Conservation (phyloP, 2,888 invertebrate genomes). For the Lasioglossum malachurum region DNA sequence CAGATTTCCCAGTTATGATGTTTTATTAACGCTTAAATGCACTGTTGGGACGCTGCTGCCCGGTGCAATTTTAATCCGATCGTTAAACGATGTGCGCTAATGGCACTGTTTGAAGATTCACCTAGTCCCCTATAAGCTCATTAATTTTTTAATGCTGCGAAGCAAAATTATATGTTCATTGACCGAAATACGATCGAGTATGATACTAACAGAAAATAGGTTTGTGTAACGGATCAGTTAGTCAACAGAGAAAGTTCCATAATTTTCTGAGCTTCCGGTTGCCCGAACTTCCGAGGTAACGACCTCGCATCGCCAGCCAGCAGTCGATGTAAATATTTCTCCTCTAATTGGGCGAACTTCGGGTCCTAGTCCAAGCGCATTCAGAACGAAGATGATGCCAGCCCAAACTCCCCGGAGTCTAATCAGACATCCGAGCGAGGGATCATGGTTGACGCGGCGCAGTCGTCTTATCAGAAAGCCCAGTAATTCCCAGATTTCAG, state of each 20-base stretch:
- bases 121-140: background rate
- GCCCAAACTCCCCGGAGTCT: background rate
- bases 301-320: background rate
- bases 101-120: background rate
- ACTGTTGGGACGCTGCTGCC: background rate
- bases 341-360: background rate
- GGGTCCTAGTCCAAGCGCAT: background rate
- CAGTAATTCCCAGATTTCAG: constrained; percentile 47
- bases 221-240: background rate
- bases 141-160: background rate
- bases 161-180: background rate
- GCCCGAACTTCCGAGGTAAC: background rate
- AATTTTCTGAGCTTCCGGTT: background rate
- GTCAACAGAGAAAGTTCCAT: background rate
- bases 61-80: background rate
- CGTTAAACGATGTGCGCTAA: background rate
- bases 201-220: background rate
- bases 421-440: background rate
- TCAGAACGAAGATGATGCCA: background rate
- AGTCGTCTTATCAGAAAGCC: constrained; percentile 28
- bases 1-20: background rate
- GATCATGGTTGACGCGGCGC: constrained; percentile 17
- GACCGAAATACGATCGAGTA: background rate
- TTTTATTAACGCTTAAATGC: background rate
- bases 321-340: background rate